These are phyloP conservation scores for Thalpophila matura DNA, from an alignment of 2,888 invertebrate species.

Conservation along the genomic window DNA sequence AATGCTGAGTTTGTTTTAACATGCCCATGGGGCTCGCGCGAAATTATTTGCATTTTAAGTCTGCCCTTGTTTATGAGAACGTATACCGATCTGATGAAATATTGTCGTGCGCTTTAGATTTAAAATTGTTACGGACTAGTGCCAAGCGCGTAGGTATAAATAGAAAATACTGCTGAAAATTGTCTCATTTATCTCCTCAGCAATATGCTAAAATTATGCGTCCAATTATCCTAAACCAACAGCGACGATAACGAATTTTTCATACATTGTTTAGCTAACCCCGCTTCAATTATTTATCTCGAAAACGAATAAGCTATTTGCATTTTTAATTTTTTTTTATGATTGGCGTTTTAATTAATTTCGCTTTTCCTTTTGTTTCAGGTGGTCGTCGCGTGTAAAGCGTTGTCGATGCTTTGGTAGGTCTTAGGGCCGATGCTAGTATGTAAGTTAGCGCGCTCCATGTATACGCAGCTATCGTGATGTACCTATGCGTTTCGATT, in stretches of 20 bases:
- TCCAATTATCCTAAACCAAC: conserved; percentile 65
- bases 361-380: conserved; percentile 91
- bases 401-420: conserved; percentile 84
- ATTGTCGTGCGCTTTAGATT: conserved; percentile 64
- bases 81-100: conserved; percentile 77
- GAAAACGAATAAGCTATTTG: conserved; percentile 65
- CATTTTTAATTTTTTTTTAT: conserved; percentile 79
- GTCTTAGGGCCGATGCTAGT: conserved; percentile 69
- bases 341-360: conserved; percentile 90
- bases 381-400: conserved; percentile 86
- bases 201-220: conserved; percentile 54
- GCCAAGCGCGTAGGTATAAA: conserved; percentile 56
- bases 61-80: conserved; percentile 82
- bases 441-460: conserved; percentile 75
- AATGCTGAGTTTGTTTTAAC: conserved; percentile 87
- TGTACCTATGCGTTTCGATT: conserved; percentile 60
- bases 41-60: conserved; percentile 88
- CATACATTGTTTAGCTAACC: conserved; percentile 55
- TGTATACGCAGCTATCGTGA: conserved; percentile 54
- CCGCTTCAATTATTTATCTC: conserved; percentile 62
- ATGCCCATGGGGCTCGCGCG: conserved; percentile 85
- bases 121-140: conserved; percentile 63
- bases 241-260: conserved; percentile 55
- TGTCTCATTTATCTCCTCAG: conserved; percentile 57
- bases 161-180: conserved; percentile 55